phyloP scores from a whole-genome alignment of 2,888 invertebrate genomes.

The Metellina segmentata region DNA sequence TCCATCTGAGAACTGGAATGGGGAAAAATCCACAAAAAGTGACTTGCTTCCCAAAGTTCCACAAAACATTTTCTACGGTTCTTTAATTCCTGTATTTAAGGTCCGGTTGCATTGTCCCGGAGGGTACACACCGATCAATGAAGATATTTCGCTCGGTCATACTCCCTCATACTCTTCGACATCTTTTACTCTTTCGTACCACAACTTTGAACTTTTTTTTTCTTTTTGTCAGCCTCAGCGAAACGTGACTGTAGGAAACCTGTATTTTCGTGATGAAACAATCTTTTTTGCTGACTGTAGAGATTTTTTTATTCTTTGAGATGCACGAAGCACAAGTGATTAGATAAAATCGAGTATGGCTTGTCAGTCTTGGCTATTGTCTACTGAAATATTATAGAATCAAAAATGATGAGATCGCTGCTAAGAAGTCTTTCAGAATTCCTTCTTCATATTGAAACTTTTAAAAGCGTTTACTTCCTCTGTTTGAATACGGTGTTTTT shows the following conservation, averaged over 20 bases:
- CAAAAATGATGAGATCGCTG: no score
- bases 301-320: background rate
- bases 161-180: background rate
- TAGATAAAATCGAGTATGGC: background rate
- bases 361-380: background rate
- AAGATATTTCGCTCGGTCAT: conserved; percentile 1
- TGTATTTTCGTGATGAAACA: conserved; percentile 6
- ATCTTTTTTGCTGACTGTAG: conserved; percentile 12
- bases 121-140: conserved; percentile 31
- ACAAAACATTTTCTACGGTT: conserved; percentile 55
- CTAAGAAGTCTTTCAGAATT: no score
- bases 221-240: conserved; percentile 15
- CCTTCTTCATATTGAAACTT: no score
- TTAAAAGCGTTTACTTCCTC: no score
- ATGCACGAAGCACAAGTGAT: background rate
- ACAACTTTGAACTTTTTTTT: background rate
- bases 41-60: conserved; percentile 26
- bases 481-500: no score
- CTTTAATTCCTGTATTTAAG: conserved; percentile 58
- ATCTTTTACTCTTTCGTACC: background rate
- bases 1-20: background rate
- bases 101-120: conserved; percentile 28
- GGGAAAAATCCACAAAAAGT: background rate
- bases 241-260: conserved; percentile 38
- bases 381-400: no score